These are phyloP conservation scores for Stictocephala bisonia DNA, from an alignment of 2,888 invertebrate species.

Conservation along the genomic window DNA sequence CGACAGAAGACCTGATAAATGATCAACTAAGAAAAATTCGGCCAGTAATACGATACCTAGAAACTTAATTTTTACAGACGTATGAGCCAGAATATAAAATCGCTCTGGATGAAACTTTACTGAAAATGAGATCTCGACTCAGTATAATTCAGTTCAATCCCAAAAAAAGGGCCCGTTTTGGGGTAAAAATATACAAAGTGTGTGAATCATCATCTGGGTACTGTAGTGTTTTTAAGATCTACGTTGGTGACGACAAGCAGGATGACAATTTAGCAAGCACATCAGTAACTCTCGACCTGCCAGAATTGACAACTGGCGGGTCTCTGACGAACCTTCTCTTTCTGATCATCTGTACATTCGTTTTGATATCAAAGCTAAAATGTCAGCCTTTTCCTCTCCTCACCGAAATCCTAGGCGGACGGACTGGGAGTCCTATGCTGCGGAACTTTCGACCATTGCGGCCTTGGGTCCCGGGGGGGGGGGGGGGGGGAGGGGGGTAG, in stretches of 20 bases:
- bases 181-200: constrained; percentile 61
- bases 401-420: no score
- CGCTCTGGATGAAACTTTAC: constrained; percentile 62
- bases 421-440: no score
- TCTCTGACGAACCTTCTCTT: no score
- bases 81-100: constrained; percentile 56
- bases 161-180: constrained; percentile 60
- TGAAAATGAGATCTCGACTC: constrained; percentile 61
- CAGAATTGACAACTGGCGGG: no score
- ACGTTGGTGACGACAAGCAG: constrained; percentile 17
- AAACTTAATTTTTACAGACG: constrained; percentile 21
- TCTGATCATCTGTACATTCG: no score
- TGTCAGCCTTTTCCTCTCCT: no score
- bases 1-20: constrained; percentile 2
- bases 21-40: constrained; percentile 52
- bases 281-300: constrained; percentile 34
- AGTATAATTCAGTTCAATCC: constrained; percentile 61
- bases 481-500: no score
- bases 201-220: constrained; percentile 52
- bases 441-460: no score
- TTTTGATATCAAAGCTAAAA: no score
- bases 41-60: constrained; percentile 35
- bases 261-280: constrained; percentile 14
- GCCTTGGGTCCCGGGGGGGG: no score
- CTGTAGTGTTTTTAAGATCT: constrained; percentile 29